phyloP scores from a whole-genome alignment of 2,797 vertebrate genomes.

The Martes flavigula region DNA sequence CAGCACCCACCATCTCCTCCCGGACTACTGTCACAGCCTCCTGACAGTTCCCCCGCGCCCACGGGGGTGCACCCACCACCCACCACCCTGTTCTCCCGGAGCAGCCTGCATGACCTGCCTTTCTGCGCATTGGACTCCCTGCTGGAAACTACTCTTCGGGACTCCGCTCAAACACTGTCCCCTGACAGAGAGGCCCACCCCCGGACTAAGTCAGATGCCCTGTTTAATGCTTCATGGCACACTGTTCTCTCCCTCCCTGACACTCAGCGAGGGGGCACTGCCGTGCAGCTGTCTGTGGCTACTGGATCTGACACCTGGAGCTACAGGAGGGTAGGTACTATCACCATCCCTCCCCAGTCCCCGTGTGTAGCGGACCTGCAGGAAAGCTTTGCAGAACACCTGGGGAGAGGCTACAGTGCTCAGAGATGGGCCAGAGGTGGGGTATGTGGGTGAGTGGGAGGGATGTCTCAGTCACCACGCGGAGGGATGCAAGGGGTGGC shows the following conservation, averaged over 20 bases:
- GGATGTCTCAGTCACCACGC: background rate
- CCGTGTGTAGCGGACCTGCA: fast-evolving
- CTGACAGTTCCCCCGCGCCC: fast-evolving
- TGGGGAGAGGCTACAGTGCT: fast-evolving
- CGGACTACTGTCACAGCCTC: background rate
- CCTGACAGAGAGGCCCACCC: background rate
- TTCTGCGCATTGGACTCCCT: background rate
- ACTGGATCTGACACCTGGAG: background rate
- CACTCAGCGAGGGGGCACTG: background rate
- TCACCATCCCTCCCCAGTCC: fast-evolving
- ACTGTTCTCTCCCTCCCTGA: background rate
- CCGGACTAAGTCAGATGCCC: background rate
- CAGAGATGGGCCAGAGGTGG: fast-evolving
- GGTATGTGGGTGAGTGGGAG: fast-evolving
- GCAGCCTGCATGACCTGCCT: background rate
- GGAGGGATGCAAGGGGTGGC: background rate
- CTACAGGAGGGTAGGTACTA: background rate
- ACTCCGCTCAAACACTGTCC: background rate
- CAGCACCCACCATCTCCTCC: background rate
- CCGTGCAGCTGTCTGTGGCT: background rate
- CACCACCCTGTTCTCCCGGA: background rate
- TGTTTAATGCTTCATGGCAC: fast-evolving
- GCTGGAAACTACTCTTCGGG: background rate
- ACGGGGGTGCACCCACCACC: background rate
- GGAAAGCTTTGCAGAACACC: too few species aligned